Evolutionary conservation across 23 tunicate genomes (phyloP).

Genomic region (Trididemnum nubilum): DNA sequence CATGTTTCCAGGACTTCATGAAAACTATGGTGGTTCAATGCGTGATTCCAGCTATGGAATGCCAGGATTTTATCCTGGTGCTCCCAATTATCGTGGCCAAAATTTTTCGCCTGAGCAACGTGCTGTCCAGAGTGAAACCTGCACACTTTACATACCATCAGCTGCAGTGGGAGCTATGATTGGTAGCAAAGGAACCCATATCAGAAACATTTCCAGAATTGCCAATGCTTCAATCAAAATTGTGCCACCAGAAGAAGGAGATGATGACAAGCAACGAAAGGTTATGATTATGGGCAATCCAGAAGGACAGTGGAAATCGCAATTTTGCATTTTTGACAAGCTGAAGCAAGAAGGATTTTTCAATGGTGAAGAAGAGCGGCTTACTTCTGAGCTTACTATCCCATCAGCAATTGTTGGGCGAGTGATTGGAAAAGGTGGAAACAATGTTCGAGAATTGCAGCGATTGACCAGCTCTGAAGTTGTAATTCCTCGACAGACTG

Average conservation of each 20-base stretch:
- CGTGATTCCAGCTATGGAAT: constrained; percentile 37
- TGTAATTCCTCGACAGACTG: constrained; percentile 88
- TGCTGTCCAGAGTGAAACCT: constrained; percentile 69
- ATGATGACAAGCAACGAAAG: constrained; percentile 82
- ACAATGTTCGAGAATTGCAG: constrained; percentile 95
- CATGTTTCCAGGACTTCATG: constrained; percentile 86
- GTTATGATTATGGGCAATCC: constrained; percentile 96
- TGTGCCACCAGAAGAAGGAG: constrained; percentile 87
- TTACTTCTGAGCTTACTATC: constrained; percentile 93
- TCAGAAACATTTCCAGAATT: constrained; percentile 93
- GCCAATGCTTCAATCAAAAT: constrained; percentile 94
- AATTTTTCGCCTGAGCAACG: constrained; percentile 31
- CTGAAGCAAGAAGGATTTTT: constrained; percentile 98
- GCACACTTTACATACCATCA: constrained; percentile 85
- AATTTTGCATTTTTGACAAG: constrained; percentile 98
- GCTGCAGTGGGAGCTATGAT: constrained; percentile 96
- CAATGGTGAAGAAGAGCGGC: constrained; percentile 81
- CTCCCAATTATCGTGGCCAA: constrained; percentile 34
- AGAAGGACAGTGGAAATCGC: constrained; percentile 99
- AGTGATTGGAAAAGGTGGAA: constrained; percentile 97
- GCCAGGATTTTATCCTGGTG: background rate
- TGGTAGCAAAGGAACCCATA: constrained; percentile 93
- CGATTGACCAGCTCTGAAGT: constrained; percentile 70
- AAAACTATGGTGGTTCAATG: constrained; percentile 44
- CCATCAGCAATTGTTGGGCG: constrained; percentile 93